A percentile compares a stretch with the other conserved stretches of the same genome.
These are phyloP conservation scores for Caracal caracal DNA, from an alignment of 2,113 vertebrate species.

Conservation along the genomic window DNA sequence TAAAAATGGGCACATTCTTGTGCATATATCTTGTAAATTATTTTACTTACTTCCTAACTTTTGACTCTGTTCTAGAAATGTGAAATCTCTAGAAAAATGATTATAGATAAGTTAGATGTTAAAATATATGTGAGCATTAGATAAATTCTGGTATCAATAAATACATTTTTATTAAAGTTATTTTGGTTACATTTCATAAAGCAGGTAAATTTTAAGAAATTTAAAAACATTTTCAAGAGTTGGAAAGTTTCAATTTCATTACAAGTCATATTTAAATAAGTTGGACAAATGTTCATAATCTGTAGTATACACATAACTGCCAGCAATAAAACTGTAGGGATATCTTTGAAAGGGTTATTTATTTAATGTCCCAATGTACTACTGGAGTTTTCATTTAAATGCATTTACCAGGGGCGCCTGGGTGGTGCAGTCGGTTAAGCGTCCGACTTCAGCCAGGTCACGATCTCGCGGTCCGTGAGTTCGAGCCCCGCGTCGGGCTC, in stretches of 20 bases:
- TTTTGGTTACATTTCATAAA: neutral
- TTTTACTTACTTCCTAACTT: neutral
- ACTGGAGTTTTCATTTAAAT: neutral
- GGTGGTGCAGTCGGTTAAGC: too few relatives aligned
- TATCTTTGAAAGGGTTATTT: neutral
- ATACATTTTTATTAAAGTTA: neutral
- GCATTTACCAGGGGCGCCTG: neutral
- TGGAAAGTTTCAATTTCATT: neutral
- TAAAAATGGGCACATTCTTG: neutral
- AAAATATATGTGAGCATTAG: neutral
- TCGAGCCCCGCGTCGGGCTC: too few relatives aligned
- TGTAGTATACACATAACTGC: neutral
- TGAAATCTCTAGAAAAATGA: neutral
- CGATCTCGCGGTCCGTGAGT: too few relatives aligned
- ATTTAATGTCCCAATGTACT: neutral
- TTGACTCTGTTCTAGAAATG: neutral
- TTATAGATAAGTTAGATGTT: neutral
- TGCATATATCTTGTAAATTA: neutral
- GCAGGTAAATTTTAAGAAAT: neutral
- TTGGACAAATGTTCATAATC: neutral
- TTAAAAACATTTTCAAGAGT: neutral
- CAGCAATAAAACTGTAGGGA: neutral
- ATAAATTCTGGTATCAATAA: neutral
- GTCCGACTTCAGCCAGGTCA: too few relatives aligned
- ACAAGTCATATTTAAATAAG: neutral